Conservation (phyloP, 2,888 invertebrate genomes). For the Pheosia gnoma region DNA sequence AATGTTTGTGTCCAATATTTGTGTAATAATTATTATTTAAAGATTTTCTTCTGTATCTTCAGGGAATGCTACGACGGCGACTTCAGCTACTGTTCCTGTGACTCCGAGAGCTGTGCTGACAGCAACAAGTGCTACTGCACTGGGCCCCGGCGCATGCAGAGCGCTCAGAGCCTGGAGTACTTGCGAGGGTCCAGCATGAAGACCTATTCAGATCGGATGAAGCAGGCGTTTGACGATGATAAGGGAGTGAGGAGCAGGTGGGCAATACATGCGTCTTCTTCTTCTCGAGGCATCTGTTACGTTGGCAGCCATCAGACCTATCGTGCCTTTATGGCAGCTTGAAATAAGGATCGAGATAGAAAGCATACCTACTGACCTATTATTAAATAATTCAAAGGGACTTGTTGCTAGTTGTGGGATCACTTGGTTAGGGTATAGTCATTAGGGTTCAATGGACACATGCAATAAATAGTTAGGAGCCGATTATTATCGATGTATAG, state of each 20-base stretch:
- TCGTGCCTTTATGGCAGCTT: too few species aligned
- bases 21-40: neutral
- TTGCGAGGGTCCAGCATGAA: constrained; percentile 78
- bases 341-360: too few species aligned
- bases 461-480: too few species aligned
- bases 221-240: constrained; percentile 66
- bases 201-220: constrained; percentile 68
- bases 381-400: too few species aligned
- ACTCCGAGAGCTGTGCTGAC: constrained; percentile 94
- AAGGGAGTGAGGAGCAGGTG: constrained; percentile 66
- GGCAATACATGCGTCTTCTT: neutral
- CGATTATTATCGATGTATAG: too few species aligned
- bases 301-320: too few species aligned
- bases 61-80: constrained; percentile 72
- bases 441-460: too few species aligned
- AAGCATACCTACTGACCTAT: too few species aligned
- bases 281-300: neutral
- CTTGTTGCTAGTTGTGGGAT: too few species aligned
- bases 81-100: constrained; percentile 89
- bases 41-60: constrained; percentile 32
- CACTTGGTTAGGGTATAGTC: too few species aligned
- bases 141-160: constrained; percentile 64
- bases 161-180: constrained; percentile 81
- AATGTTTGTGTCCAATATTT: too few species aligned
- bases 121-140: constrained; percentile 94